These are phyloP conservation scores for Carduelis carduelis DNA, from an alignment of 2,797 vertebrate species.

Conservation along the genomic window DNA sequence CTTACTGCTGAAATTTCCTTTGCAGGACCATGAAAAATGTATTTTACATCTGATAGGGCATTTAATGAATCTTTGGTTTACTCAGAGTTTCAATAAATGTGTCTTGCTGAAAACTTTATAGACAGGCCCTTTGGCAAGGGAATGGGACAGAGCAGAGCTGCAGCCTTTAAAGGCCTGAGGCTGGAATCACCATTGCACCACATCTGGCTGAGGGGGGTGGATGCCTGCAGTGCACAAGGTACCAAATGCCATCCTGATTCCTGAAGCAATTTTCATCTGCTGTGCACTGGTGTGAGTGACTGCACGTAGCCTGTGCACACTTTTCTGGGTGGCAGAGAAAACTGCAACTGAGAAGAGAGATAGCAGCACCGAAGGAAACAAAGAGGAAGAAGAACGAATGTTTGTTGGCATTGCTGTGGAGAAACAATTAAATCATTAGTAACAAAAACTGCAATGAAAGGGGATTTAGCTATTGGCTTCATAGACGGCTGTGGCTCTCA, in stretches of 20 bases:
- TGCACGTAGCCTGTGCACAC: accelerated
- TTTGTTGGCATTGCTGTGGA: neutral
- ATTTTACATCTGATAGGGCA: constrained; percentile 1
- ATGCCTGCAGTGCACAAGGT: neutral
- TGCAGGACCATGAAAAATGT: neutral
- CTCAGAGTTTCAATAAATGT: neutral
- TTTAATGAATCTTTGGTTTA: neutral
- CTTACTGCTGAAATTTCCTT: constrained; percentile 15
- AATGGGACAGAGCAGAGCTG: neutral
- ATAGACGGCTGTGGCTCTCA: neutral
- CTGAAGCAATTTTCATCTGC: neutral
- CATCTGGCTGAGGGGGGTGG: neutral
- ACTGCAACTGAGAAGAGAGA: neutral
- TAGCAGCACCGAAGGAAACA: neutral
- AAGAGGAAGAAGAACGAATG: neutral
- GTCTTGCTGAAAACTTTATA: neutral
- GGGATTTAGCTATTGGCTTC: neutral
- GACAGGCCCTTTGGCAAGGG: neutral
- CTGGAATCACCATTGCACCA: neutral
- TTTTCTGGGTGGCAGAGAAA: neutral
- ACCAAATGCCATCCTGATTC: neutral
- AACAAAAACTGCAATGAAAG: neutral
- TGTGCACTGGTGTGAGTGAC: neutral
- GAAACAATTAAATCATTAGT: neutral
- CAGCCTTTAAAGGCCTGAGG: neutral